Evolutionary conservation across 2,797 vertebrate genomes (phyloP).

Genomic region (Craterocephalus amniculus): DNA sequence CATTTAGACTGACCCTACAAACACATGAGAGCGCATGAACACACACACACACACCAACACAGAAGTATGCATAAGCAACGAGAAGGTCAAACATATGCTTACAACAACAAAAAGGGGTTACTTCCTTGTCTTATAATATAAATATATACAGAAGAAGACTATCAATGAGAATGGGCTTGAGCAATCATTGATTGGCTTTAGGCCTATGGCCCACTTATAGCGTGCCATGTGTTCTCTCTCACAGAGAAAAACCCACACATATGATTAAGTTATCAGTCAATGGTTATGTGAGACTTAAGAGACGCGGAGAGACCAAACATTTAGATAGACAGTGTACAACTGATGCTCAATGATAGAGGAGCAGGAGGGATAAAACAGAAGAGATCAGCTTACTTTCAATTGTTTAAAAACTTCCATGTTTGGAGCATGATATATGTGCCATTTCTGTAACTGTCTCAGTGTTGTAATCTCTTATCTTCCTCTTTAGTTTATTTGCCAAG

Average conservation of each 20-base stretch:
- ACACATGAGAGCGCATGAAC: constrained; percentile 26
- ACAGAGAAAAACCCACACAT: constrained; percentile 49
- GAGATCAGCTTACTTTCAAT: not conserved
- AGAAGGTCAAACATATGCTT: constrained; percentile 32
- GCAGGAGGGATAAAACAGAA: constrained; percentile 11
- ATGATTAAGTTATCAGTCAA: constrained; percentile 32
- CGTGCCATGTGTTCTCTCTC: constrained; percentile 74
- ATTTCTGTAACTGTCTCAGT: not conserved
- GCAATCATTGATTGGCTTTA: constrained; percentile 80
- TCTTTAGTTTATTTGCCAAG: not conserved
- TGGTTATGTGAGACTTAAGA: constrained; percentile 22
- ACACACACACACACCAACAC: constrained; percentile 19
- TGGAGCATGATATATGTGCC: not conserved
- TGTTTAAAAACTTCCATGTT: not conserved
- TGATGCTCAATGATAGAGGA: not conserved
- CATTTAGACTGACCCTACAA: constrained; percentile 69
- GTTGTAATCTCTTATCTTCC: not conserved
- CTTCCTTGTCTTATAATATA: constrained; percentile 31
- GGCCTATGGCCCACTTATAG: constrained; percentile 79
- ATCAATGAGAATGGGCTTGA: constrained; percentile 78
- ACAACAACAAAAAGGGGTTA: constrained; percentile 48
- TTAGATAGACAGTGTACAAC: not conserved
- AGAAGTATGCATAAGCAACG: constrained; percentile 12
- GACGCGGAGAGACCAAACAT: constrained; percentile 20
- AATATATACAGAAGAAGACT: constrained; percentile 17